phyloP scores from a whole-genome alignment of 2,113 vertebrate species.

The Menidia beryllina region DNA sequence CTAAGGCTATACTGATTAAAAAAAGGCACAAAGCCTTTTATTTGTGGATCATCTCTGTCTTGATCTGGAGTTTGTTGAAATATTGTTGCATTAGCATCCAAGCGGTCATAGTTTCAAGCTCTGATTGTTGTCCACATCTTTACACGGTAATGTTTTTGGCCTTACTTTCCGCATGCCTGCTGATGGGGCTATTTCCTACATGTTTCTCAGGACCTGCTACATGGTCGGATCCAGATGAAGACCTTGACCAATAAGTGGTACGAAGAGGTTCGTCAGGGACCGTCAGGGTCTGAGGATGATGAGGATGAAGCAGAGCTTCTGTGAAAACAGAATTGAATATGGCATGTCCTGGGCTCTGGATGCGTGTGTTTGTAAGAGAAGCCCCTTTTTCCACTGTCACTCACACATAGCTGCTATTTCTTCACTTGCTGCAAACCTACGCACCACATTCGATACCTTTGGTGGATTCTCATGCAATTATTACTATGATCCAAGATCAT shows the following conservation, averaged over 20 bases:
- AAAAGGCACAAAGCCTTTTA: neutral
- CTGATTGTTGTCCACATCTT: neutral
- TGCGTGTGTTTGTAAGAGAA: neutral
- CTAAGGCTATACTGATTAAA: neutral
- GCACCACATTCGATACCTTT: constrained; percentile 5
- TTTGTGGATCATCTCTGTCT: neutral
- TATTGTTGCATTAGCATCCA: neutral
- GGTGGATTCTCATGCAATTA: neutral
- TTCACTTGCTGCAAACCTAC: constrained; percentile 19
- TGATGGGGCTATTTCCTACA: neutral
- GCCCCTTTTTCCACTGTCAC: constrained; percentile 12
- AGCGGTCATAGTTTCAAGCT: neutral
- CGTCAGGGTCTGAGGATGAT: constrained; percentile 95
- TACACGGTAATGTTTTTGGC: neutral
- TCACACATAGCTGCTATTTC: constrained; percentile 15
- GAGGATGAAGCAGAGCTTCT: constrained; percentile 94
- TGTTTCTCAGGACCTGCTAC: constrained; percentile 88
- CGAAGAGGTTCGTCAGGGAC: constrained; percentile 96
- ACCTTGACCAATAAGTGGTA: constrained; percentile 99
- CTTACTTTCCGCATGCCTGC: neutral
- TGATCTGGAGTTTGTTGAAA: no score
- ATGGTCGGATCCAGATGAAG: constrained; percentile 98
- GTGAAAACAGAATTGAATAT: constrained; percentile 66
- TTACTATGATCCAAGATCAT: constrained; percentile 20
- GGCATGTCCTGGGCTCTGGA: constrained; percentile 10